Evolutionary conservation across 2,797 vertebrate genomes (phyloP), one percentile per base, ranked within the genome.

Genomic region (Strix occidentalis): DNA sequence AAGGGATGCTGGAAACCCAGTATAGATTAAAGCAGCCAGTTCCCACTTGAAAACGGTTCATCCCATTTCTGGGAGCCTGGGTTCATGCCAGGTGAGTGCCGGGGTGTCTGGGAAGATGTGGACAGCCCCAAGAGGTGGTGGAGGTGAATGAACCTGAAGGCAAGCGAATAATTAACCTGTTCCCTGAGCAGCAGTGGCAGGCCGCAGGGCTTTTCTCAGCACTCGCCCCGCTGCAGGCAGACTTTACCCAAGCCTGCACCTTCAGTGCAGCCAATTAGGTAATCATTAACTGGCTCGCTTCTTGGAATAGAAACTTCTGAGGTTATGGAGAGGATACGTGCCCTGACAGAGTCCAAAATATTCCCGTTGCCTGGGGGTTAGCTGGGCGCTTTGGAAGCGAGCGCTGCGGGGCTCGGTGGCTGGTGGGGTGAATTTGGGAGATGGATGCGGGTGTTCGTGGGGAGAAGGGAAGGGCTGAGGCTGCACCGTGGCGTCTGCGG

Each of bases 281-380:
- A 95, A 96, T 90, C 7, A 95, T 97, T 97, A 96, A 96, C 94
- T 2, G 53, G 41, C 50, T 91, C 39, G 35, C 39, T 75, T 89
- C 95, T 56, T 25, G 87, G 87, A 81, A 82, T 0, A 61, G 68
- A 5, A 19, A 12, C 63, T 63, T 17, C 50, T 3, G 89, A 78
- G 89, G 39, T 80, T 57, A 26, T 45, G 11, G 53, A 19, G 35
- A n/a, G 63, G 29, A 18, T 37, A 8, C 2, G 3, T 28, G 61
- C 41, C 51, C 84, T 28, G 50, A 25, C 63, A 13, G 58, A 24
- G n/a, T 2, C 65, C 54, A 37, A 60, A 72, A 46, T 24, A 12
- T 9, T n/a, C 82, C 76, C 5, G 0, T 28, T 61, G 65, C 75
- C 75, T 18, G 31, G 23, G 82, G 39, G 0, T 72, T 25, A 13